Evolutionary conservation across 1,140 invertebrate species (phyloP).

Genomic region (Tachypleus tridentatus): DNA sequence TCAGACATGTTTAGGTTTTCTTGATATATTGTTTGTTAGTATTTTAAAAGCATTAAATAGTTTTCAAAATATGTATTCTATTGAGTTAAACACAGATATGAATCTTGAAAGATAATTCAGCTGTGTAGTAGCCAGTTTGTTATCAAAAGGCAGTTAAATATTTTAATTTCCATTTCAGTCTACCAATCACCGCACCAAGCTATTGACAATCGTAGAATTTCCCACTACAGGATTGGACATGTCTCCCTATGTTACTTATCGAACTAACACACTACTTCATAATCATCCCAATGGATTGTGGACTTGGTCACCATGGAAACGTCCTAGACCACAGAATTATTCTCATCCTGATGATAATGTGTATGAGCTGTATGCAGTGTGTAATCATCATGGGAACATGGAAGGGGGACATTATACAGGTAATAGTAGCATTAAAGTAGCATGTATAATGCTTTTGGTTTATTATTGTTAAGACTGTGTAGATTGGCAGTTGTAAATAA

Average conservation of each 20-base stretch:
- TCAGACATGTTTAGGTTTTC: too few relatives aligned
- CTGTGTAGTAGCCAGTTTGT: too few relatives aligned
- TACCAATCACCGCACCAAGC: slow-evolving; percentile 53
- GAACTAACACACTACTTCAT: slow-evolving; percentile 6
- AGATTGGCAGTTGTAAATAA: too few relatives aligned
- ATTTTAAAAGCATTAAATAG: too few relatives aligned
- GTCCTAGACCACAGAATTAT: slow-evolving; percentile 26
- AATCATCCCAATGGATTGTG: slow-evolving; percentile 7
- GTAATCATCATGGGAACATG: slow-evolving; percentile 83
- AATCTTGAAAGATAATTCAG: too few relatives aligned
- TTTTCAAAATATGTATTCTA: too few relatives aligned
- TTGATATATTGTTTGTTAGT: too few relatives aligned
- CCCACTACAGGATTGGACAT: slow-evolving; percentile 73
- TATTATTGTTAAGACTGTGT: too few relatives aligned
- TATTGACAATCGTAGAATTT: slow-evolving; percentile 76
- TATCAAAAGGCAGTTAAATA: too few relatives aligned
- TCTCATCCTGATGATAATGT: slow-evolving; percentile 44
- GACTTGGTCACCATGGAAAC: slow-evolving; percentile 47
- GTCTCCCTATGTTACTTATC: slow-evolving; percentile 50
- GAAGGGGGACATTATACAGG: slow-evolving; percentile 87
- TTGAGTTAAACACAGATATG: too few relatives aligned
- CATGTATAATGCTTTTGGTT: too few relatives aligned
- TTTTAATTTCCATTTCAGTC: slow-evolving; percentile 32
- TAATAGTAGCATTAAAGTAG: slow-evolving; percentile 24
- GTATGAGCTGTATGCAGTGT: slow-evolving; percentile 89